phyloP scores from a whole-genome alignment of 2,888 invertebrate species.

The Nineta flava region DNA sequence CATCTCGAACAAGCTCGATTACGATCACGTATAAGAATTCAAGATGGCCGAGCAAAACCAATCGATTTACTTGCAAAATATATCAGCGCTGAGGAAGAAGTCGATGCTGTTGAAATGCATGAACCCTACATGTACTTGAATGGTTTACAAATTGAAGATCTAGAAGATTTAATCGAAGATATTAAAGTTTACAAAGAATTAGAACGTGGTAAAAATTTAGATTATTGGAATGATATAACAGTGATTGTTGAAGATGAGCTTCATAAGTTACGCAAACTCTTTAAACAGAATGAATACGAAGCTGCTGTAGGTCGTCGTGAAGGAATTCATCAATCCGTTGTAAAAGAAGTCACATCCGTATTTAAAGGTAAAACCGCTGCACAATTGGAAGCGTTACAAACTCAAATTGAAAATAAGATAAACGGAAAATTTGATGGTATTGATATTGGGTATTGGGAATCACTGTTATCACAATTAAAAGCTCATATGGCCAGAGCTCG shows the following conservation, averaged over 20 bases:
- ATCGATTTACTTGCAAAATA: conserved; percentile 96
- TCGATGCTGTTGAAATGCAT: conserved; percentile 92
- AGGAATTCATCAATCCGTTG: conserved; percentile 78
- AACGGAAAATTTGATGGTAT: conserved; percentile 72
- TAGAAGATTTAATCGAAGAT: conserved; percentile 92
- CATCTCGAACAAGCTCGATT: conserved; percentile 92
- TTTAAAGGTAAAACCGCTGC: conserved; percentile 87
- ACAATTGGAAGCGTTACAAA: conserved; percentile 69
- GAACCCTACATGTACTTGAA: conserved; percentile 93
- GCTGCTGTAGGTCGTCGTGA: conserved; percentile 34
- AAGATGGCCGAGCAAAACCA: conserved; percentile 93
- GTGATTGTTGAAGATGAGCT: conserved; percentile 89
- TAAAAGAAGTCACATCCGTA: conserved; percentile 71
- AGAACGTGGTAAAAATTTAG: conserved; percentile 72
- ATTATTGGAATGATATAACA: conserved; percentile 93
- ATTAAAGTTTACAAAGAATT: conserved; percentile 90
- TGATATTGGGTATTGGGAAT: conserved; percentile 97
- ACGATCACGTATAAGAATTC: conserved; percentile 86
- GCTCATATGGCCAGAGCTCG: conserved; percentile 90
- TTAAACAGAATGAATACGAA: conserved; percentile 42
- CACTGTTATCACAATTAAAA: conserved; percentile 83
- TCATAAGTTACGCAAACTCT: conserved; percentile 64
- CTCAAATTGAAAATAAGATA: conserved; percentile 76
- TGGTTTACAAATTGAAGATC: conserved; percentile 73
- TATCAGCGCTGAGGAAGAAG: conserved; percentile 76